Evolutionary conservation across 2,113 vertebrate genomes (phyloP).

Genomic region (Perca schrenkii): DNA sequence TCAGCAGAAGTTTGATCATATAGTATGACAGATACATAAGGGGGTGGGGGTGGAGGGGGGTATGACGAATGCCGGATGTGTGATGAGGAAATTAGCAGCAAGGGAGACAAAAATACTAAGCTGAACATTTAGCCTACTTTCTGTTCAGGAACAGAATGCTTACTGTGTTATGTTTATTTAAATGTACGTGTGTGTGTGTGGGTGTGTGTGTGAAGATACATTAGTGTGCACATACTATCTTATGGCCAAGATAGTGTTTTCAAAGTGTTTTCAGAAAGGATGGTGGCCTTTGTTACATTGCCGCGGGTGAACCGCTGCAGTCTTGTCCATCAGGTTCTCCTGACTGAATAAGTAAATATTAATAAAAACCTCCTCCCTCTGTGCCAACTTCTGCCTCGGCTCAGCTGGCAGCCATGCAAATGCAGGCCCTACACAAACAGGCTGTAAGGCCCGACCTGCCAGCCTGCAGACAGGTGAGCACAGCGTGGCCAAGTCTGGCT

Average conservation of each 20-base stretch:
- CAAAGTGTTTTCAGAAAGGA: conserved; percentile 46
- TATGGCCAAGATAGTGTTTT: conserved; percentile 32
- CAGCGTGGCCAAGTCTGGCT: conserved; percentile 36
- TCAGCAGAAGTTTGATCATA: conserved; percentile 65
- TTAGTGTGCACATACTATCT: background rate
- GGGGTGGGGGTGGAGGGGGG: background rate
- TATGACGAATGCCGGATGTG: conserved; percentile 70
- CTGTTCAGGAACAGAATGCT: conserved; percentile 33
- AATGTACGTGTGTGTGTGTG: background rate
- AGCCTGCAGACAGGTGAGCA: conserved; percentile 64
- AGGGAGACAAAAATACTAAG: conserved; percentile 63
- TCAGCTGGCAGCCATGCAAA: conserved; percentile 77
- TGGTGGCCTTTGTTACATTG: conserved; percentile 58
- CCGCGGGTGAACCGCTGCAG: conserved; percentile 64
- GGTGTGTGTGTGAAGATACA: background rate
- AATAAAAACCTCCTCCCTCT: conserved; percentile 62
- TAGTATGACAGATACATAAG: conserved; percentile 45
- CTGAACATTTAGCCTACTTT: conserved; percentile 49
- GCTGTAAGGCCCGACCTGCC: conserved; percentile 46
- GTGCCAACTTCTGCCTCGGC: conserved; percentile 60
- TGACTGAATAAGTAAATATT: conserved; percentile 79
- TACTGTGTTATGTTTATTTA: conserved; percentile 28
- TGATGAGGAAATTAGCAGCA: conserved; percentile 73
- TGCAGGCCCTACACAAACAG: conserved; percentile 73
- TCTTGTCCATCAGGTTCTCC: conserved; percentile 84